phyloP scores from a whole-genome alignment of 1,140 invertebrate species.

The Paraescarpia echinospica region DNA sequence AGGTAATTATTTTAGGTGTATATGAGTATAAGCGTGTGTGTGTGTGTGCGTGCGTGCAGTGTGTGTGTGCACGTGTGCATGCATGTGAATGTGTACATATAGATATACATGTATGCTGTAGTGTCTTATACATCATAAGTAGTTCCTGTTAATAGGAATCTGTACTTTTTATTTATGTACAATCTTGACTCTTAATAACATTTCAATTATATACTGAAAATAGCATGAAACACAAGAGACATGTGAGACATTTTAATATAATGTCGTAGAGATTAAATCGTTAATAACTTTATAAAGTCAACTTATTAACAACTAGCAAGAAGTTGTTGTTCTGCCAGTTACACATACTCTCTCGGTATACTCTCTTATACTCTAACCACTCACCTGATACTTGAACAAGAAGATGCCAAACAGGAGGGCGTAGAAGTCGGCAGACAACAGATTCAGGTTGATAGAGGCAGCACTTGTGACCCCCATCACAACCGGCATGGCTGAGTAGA shows the following conservation, averaged over 20 bases:
- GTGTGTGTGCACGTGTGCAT: neutral
- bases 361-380: slow-evolving; percentile 27
- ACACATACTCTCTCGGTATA: neutral
- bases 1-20: neutral
- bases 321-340: neutral
- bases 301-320: neutral
- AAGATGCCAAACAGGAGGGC: slow-evolving; percentile 78
- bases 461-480: slow-evolving; percentile 78
- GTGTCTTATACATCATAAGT: too few relatives aligned
- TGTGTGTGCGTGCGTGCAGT: neutral
- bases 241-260: neutral
- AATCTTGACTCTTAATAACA: too few relatives aligned
- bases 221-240: neutral
- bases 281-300: too few relatives aligned
- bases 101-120: neutral
- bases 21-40: neutral
- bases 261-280: neutral
- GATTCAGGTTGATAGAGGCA: slow-evolving; percentile 78
- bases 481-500: slow-evolving; percentile 76
- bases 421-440: slow-evolving; percentile 84
- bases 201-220: neutral
- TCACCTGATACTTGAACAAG: slow-evolving; percentile 80
- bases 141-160: too few relatives aligned
- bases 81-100: neutral
- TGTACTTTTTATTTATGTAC: too few relatives aligned